Conservation (phyloP, 2,888 invertebrate species). For the Stenodema calcarata region DNA sequence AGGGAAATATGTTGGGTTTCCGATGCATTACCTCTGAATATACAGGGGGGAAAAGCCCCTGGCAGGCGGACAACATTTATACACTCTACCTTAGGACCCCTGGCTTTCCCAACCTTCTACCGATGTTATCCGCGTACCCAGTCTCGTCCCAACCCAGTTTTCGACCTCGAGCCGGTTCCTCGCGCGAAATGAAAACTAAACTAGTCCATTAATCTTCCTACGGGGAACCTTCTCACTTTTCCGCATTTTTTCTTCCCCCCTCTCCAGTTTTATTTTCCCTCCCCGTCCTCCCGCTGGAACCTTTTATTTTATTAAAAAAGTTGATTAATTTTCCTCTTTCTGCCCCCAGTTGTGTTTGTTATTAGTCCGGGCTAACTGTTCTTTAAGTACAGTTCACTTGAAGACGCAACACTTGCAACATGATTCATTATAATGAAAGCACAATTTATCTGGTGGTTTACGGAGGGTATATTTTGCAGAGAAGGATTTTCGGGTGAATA, state of each 20-base stretch:
- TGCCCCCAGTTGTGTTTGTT: conserved; percentile 13
- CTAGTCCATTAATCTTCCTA: conserved; percentile 41
- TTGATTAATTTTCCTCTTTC: conserved; percentile 28
- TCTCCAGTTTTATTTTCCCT: neutral
- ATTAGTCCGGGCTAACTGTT: conserved; percentile 34
- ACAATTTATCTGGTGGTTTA: neutral
- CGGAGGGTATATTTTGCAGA: too few relatives aligned
- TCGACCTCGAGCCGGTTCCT: neutral
- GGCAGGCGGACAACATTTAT: conserved; percentile 34
- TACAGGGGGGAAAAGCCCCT: conserved; percentile 5
- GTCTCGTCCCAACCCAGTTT: neutral
- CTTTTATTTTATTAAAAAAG: conserved; percentile 40
- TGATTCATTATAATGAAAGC: neutral
- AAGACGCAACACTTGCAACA: conserved; percentile 30
- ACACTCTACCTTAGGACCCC: neutral
- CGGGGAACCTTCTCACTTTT: conserved; percentile 10
- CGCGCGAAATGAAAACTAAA: conserved; percentile 44
- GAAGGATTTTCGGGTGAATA: too few relatives aligned
- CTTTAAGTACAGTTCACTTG: conserved; percentile 37
- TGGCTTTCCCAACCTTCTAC: neutral
- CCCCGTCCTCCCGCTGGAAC: neutral
- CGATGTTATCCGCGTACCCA: neutral
- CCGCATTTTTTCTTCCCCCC: neutral
- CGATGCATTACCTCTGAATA: conserved; percentile 44
- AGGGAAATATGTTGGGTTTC: conserved; percentile 39